Base-by-base conservation (phyloP, 2,888 invertebrate species). In the Troides helena region DNA sequence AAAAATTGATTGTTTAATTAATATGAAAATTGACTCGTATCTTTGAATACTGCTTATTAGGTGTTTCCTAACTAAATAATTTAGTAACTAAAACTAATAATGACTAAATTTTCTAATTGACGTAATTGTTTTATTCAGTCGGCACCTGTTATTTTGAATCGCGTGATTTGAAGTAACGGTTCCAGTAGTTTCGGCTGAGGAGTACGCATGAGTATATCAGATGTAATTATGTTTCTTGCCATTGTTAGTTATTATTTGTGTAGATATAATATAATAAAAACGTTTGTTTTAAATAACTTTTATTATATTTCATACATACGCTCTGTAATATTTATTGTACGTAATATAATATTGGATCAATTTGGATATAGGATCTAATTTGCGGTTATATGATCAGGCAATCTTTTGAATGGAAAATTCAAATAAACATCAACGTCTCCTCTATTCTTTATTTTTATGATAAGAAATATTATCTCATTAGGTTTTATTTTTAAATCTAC, bases 91-190 rank as follows among this genome's bases (percentile, higher is more conserved):
- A 58, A 23, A 23, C 21, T 12, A 58, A 58, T 58, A 50, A 50
- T 65, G 30, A 64, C 14, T 64, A 56, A 64, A 58, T 58, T 25
- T 58, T 25, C 10, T 10, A 58, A 23, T 58, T 58, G 21, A 58
- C 30, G 39, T 36, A 60, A n/a, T 36, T 36, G 60, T 62, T 43
- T 21, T 53, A 53, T 61, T 67, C n/a, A 60, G n/a, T 53, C 53
- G 57, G 39, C 30, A 68, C 50, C 62, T 56, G 39, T 53, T 58
- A 70, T 58, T 62, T 53, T 30, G n/a, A 57, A 65, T 66, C 67
- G 57, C 67, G 63, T 63, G 60, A 60, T 60, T 53, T 23, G 50
- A 67, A 30, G 14, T 62, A 53, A 67, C 65, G 60, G 69, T 61
- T 56, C 43, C n/a, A 39, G 21, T 57, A 23, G 58, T 61, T 65